Conservation (phyloP, 2,888 invertebrate genomes). For the Napeogenes sylphis region DNA sequence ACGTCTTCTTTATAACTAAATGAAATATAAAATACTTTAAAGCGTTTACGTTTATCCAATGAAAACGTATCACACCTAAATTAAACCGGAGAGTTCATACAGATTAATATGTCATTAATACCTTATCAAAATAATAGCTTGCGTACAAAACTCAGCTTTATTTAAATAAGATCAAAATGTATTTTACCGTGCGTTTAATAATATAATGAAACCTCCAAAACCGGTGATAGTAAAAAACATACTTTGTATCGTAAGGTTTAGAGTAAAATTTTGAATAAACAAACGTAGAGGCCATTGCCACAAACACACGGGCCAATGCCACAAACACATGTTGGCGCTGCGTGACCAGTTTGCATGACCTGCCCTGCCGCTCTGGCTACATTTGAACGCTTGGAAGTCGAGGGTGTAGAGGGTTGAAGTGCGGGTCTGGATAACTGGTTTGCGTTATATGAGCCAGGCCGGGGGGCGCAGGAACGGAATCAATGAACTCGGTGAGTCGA, state of each 20-base stretch:
- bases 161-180: slow-evolving; percentile 23
- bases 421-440: slow-evolving; percentile 49
- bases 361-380: slow-evolving; percentile 39
- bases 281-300: slow-evolving; percentile 44
- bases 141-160: slow-evolving; percentile 23
- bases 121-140: slow-evolving; percentile 33
- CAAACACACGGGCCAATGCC: slow-evolving; percentile 61
- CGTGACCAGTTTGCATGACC: slow-evolving; percentile 48
- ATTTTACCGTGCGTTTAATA: slow-evolving; percentile 24
- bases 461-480: slow-evolving; percentile 70
- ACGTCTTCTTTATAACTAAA: too few relatives aligned
- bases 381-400: slow-evolving; percentile 27
- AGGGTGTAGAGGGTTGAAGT: slow-evolving; percentile 30
- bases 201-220: slow-evolving; percentile 32
- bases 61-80: slow-evolving; percentile 36
- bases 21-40: slow-evolving; percentile 13
- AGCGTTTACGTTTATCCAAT: slow-evolving; percentile 29
- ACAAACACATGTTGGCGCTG: slow-evolving; percentile 69
- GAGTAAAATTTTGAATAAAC: slow-evolving; percentile 45
- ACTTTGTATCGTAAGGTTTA: slow-evolving; percentile 14
- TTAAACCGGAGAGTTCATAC: slow-evolving; percentile 35
- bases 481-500: slow-evolving; percentile 72
- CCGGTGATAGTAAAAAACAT: slow-evolving; percentile 7
- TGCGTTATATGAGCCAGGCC: slow-evolving; percentile 49
- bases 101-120: slow-evolving; percentile 42